Base-by-base conservation (phyloP, 2,797 vertebrate genomes). In the Galaxias olidus region DNA sequence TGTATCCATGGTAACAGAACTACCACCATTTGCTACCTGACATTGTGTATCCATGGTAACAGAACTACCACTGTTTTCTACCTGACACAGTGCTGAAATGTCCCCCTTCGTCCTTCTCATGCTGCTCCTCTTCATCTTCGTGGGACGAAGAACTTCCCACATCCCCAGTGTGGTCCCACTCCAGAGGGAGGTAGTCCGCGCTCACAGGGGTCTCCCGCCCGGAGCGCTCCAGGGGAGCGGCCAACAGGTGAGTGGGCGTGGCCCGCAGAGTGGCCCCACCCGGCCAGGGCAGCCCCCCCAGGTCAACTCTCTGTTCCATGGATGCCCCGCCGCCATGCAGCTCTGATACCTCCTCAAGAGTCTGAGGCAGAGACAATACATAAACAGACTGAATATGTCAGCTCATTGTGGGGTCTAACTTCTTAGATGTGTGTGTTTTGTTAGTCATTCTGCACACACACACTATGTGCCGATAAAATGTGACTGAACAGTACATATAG, bases 131-230 rank as follows among this genome's bases (percentile, higher is more conserved):
- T 0, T 96, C 94, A 10, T 97, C 96, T 0, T 97, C 95, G 59
- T 95, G 95, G 0, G 95, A 93, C 1, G 96, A 96, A 1, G 96
- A 97, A 15, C 94, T 95, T 7, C 97, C 96, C 13, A 99, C 95
- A 0, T 99, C 97, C 61, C 93, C 97, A 0, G 96, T 98, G 90
- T 97, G 97, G 77, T 99, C 97, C 97, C 97, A 98, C 84, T 99
- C 97, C 1, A 99, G 89, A 0, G 96, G 94, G 79, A 99, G 94
- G 42, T 97, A 98, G 87, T 98, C 96, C 55, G 97, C 93, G 0
- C 97, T 98, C 69, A 95, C 90, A 0, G 96, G 97, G 0, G 96
- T 98, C 87, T 94, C 96, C 0, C 96, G 91, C 54, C 96, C 96
- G 0, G 96, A 97, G 7, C 90, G 88, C 81, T 95, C 95, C 1